phyloP scores from a whole-genome alignment of 2,888 invertebrate species.

The Geotrupes spiniger region DNA sequence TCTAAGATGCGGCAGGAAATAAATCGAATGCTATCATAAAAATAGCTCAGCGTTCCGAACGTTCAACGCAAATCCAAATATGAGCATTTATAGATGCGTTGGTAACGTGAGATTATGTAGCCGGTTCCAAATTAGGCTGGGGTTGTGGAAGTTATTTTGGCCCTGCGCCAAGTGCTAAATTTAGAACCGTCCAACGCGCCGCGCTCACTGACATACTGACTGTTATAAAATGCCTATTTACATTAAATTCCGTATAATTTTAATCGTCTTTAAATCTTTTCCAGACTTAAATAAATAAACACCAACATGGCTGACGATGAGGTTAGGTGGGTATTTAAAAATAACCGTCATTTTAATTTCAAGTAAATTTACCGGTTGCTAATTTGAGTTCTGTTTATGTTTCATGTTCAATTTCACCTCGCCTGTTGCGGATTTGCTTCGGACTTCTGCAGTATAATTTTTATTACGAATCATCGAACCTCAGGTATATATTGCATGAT shows the following conservation, averaged over 20 bases:
- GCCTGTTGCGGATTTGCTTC: too few species aligned
- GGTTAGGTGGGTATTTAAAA: constrained; percentile 79
- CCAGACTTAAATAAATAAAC: constrained; percentile 59
- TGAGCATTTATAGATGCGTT: not conserved
- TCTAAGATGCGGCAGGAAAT: too few species aligned
- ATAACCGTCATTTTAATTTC: too few species aligned
- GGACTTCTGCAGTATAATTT: too few species aligned
- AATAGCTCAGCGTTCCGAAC: too few species aligned
- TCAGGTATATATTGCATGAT: constrained; percentile 18
- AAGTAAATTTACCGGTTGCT: too few species aligned
- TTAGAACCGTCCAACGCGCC: constrained; percentile 19
- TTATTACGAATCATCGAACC: not conserved
- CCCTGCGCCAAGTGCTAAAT: constrained; percentile 25
- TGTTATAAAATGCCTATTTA: constrained; percentile 10
- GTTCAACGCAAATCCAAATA: not conserved
- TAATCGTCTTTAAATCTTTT: constrained; percentile 40
- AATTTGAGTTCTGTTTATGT: too few species aligned
- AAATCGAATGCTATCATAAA: too few species aligned
- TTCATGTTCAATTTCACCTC: too few species aligned
- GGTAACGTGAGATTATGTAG: constrained; percentile 27
- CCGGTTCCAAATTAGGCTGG: constrained; percentile 31
- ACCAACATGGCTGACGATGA: constrained; percentile 87
- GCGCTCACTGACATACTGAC: constrained; percentile 8
- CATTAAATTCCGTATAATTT: constrained; percentile 11
- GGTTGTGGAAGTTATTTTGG: constrained; percentile 23